These are phyloP conservation scores for Carassius carassius DNA, from an alignment of 2,113 vertebrate species.

Conservation along the genomic window DNA sequence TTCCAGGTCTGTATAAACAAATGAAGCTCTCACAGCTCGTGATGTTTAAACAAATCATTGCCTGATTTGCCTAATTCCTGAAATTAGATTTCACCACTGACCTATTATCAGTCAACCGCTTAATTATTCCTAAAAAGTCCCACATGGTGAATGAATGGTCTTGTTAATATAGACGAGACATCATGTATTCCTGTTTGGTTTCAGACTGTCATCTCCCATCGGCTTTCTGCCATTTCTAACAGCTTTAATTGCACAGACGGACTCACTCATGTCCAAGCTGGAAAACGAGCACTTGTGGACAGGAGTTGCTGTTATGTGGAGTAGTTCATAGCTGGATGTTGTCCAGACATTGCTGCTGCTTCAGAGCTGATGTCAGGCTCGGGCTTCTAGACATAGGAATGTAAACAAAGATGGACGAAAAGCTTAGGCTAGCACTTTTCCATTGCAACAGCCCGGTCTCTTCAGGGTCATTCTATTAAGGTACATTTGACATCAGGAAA, in stretches of 20 bases:
- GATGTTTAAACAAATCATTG: neutral
- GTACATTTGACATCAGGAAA: neutral
- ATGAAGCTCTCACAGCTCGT: neutral
- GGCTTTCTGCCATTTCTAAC: slow-evolving; percentile 4
- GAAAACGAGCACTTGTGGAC: slow-evolving; percentile 20
- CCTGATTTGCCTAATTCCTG: slow-evolving; percentile 20
- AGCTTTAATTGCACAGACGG: slow-evolving; percentile 1
- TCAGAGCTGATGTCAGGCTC: slow-evolving; percentile 69
- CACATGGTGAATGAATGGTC: neutral
- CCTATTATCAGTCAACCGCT: neutral
- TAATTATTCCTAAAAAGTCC: neutral
- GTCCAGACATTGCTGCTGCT: slow-evolving; percentile 58
- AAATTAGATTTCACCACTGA: slow-evolving; percentile 3
- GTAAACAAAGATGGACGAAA: slow-evolving; percentile 76
- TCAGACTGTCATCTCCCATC: slow-evolving; percentile 15
- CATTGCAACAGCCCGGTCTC: neutral
- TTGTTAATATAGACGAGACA: neutral
- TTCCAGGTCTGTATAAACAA: slow-evolving; percentile 9
- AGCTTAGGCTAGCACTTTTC: slow-evolving; percentile 54
- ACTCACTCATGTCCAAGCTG: neutral
- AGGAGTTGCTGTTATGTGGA: slow-evolving; percentile 60
- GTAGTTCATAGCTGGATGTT: slow-evolving; percentile 63
- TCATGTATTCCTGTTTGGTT: slow-evolving; percentile 6
- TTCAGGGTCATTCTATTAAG: neutral
- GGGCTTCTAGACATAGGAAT: slow-evolving; percentile 71